Evolutionary conservation across 2,888 invertebrate genomes (phyloP).

Genomic region (Protonemura montana): DNA sequence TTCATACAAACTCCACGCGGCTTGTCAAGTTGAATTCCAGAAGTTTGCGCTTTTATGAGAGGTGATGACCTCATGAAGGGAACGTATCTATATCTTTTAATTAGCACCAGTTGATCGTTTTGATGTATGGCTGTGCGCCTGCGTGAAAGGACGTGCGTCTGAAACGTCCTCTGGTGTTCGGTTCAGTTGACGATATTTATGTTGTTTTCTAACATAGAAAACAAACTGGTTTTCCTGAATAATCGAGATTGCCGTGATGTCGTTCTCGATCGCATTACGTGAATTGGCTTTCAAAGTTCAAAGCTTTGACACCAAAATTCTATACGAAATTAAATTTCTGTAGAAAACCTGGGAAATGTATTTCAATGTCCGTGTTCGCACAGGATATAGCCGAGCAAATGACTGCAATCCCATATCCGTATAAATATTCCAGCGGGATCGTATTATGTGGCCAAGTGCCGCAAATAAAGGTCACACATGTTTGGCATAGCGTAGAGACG

Average conservation of each 20-base stretch:
- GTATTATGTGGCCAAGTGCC: conserved; percentile 3
- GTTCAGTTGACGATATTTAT: background rate
- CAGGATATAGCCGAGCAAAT: background rate
- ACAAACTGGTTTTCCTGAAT: background rate
- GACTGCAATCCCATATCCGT: background rate
- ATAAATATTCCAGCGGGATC: background rate
- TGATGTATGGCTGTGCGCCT: background rate
- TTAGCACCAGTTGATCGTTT: background rate
- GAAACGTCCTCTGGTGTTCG: background rate
- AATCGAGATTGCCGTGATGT: background rate
- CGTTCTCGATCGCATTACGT: background rate
- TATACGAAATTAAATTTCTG: background rate
- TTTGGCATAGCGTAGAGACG: background rate
- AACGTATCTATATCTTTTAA: background rate
- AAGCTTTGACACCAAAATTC: background rate
- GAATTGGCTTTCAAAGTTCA: background rate
- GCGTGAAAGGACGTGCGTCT: background rate
- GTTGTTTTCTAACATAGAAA: background rate
- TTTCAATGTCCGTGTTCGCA: background rate
- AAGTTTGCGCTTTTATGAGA: background rate
- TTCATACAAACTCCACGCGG: background rate
- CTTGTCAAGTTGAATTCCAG: background rate
- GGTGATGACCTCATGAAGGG: background rate
- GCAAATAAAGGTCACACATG: conserved; percentile 24
- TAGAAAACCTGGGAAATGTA: background rate